Evolutionary conservation across 2,797 vertebrate species (phyloP).

Genomic region (Pelochelys cantorii): DNA sequence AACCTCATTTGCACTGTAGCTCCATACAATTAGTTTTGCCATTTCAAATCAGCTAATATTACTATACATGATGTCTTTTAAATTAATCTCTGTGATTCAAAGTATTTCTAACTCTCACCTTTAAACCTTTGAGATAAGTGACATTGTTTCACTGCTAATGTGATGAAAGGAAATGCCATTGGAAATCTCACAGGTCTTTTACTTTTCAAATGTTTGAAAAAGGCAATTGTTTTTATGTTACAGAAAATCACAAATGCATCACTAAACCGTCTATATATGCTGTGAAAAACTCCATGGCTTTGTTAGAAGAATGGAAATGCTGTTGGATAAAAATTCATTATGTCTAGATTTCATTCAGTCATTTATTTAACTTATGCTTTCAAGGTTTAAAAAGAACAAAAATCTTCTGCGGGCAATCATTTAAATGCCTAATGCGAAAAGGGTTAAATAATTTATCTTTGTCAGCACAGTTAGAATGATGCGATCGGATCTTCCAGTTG

Average conservation of each 20-base stretch:
- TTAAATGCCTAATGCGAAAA: background rate
- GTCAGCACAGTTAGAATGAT: background rate
- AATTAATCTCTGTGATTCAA: background rate
- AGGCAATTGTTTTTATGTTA: background rate
- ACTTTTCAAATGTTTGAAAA: background rate
- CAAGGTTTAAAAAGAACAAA: background rate
- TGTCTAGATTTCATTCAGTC: background rate
- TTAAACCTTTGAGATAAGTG: background rate
- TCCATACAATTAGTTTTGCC: background rate
- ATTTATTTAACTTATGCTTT: background rate
- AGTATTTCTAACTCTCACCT: background rate
- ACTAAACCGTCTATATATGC: background rate
- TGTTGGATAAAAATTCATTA: background rate
- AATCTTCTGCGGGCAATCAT: background rate
- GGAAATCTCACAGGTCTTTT: background rate
- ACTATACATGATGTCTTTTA: background rate
- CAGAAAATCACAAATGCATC: background rate
- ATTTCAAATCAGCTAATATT: background rate
- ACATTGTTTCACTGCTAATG: background rate
- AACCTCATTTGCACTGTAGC: background rate
- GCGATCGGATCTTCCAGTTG: background rate
- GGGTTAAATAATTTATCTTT: background rate
- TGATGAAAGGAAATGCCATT: background rate
- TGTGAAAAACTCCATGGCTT: background rate
- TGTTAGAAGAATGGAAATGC: background rate